Evolutionary conservation across 2,888 invertebrate genomes (phyloP).

Genomic region (Spodoptera littoralis): DNA sequence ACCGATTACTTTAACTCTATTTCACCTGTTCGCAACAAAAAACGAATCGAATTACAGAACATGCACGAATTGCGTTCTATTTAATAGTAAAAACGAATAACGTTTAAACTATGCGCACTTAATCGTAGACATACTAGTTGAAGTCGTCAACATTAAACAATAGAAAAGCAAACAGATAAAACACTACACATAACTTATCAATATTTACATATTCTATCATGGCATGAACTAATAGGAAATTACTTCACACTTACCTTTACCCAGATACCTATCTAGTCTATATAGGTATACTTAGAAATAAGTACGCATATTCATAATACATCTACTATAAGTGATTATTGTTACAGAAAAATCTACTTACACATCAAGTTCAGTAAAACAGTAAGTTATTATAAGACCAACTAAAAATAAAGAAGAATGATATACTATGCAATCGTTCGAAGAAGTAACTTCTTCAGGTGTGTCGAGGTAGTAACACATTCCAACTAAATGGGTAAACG

Average conservation of each 20-base stretch:
- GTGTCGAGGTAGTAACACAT: neutral
- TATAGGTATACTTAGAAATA: conserved; percentile 3
- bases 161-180: conserved; percentile 72
- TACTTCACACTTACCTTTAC: conserved; percentile 42
- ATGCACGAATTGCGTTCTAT: conserved; percentile 30
- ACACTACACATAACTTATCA: conserved; percentile 66
- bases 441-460: too few species aligned
- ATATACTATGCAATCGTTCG: too few species aligned
- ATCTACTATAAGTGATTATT: neutral
- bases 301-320: neutral
- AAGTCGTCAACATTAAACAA: conserved; percentile 57
- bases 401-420: too few species aligned
- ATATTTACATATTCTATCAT: conserved; percentile 68
- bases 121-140: conserved; percentile 24
- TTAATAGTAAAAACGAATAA: conserved; percentile 15
- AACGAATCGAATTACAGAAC: conserved; percentile 20
- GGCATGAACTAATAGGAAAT: conserved; percentile 56
- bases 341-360: neutral
- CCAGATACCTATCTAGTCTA: conserved; percentile 9
- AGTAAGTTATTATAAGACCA: too few species aligned
- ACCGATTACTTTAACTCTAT: conserved; percentile 59
- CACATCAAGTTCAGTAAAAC: neutral
- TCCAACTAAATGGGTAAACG: neutral
- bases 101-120: conserved; percentile 4
- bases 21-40: conserved; percentile 53